phyloP scores from a whole-genome alignment of 2,797 vertebrate genomes.

The Anniella stebbinsi region DNA sequence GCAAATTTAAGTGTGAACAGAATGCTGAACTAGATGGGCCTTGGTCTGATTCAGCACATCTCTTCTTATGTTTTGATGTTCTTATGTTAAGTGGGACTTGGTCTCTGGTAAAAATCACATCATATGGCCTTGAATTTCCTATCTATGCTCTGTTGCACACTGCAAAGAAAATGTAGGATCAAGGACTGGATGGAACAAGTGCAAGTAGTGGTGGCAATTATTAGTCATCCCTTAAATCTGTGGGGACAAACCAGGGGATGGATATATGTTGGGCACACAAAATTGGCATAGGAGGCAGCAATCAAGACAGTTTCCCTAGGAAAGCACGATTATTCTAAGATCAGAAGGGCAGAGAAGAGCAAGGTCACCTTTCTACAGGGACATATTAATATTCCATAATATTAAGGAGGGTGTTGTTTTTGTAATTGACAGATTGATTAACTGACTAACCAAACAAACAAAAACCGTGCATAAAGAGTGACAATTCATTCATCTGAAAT shows the following conservation, averaged over 20 bases:
- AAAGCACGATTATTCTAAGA: background rate
- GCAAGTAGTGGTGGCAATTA: too few species aligned
- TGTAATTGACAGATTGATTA: background rate
- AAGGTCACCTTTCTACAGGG: background rate
- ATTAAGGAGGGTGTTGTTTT: background rate
- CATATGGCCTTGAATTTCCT: background rate
- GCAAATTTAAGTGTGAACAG: too few species aligned
- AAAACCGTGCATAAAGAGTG: background rate
- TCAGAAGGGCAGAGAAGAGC: background rate
- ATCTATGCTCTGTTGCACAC: background rate
- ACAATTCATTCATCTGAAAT: constrained; percentile 2
- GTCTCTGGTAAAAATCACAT: background rate
- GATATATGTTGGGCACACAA: background rate
- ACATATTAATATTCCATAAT: background rate
- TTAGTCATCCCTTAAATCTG: background rate
- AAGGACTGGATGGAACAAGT: too few species aligned
- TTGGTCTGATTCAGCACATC: too few species aligned
- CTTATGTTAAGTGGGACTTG: background rate
- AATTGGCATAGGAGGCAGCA: background rate
- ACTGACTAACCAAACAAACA: background rate
- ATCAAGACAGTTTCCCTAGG: background rate
- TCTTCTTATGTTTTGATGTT: too few species aligned
- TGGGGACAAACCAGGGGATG: background rate
- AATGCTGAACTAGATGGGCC: too few species aligned
- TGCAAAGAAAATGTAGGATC: background rate